Conservation (phyloP, 2,797 vertebrate genomes). For the Hydrolagus colliei region DNA sequence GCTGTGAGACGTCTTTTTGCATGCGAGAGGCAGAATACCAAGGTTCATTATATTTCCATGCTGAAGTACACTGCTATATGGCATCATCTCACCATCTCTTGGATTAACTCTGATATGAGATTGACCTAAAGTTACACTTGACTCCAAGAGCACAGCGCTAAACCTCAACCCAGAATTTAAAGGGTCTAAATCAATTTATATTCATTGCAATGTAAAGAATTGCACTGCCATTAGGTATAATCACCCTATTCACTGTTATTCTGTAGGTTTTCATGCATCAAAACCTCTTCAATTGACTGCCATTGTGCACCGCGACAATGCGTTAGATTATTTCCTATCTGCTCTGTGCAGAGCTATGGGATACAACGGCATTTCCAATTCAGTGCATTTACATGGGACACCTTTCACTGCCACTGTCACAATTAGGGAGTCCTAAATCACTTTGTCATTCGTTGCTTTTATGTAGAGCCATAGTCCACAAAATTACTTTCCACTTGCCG, state of each 20-base stretch:
- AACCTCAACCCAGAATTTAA: not conserved
- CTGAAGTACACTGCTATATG: not conserved
- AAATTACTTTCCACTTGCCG: not conserved
- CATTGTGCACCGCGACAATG: not conserved
- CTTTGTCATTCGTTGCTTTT: not conserved
- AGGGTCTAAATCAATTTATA: not conserved
- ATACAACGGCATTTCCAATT: not conserved
- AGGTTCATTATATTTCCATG: not conserved
- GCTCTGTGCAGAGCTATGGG: not conserved
- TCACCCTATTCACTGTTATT: not conserved
- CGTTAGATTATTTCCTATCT: not conserved
- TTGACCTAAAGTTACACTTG: not conserved
- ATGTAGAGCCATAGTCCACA: not conserved
- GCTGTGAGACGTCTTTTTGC: too few species aligned
- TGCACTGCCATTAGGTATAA: not conserved
- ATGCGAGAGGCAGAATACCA: too few species aligned
- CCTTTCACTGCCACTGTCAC: not conserved
- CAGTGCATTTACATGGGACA: not conserved
- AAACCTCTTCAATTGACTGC: not conserved
- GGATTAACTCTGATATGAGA: not conserved
- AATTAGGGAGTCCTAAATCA: not conserved
- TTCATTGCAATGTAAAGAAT: not conserved
- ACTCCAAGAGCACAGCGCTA: not conserved
- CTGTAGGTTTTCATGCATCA: not conserved
- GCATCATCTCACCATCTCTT: not conserved